phyloP scores from a whole-genome alignment of 2,797 vertebrate genomes.

The Orestias chungarensis region DNA sequence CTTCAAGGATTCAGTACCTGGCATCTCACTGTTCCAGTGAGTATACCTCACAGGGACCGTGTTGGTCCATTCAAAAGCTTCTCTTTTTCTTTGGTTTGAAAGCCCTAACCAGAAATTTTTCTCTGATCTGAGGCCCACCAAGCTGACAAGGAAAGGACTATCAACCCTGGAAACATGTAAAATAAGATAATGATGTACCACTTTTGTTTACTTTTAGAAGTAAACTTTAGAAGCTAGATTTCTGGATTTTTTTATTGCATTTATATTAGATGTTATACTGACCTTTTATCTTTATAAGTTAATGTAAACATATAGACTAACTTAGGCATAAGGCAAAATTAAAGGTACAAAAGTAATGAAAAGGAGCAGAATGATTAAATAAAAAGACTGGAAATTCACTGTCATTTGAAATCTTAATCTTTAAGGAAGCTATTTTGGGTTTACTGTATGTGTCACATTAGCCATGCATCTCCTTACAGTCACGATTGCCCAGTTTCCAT shows the following conservation, averaged over 20 bases:
- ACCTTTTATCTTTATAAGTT: too few species aligned
- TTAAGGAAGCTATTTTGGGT: background rate
- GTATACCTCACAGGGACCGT: slow-evolving; percentile 79
- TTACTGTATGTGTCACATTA: background rate
- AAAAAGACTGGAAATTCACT: background rate
- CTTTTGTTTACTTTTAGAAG: background rate
- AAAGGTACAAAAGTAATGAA: too few species aligned
- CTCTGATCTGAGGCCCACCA: slow-evolving; percentile 86
- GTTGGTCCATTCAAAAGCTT: slow-evolving; percentile 85
- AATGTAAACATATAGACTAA: background rate
- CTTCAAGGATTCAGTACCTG: slow-evolving; percentile 74
- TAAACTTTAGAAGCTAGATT: background rate
- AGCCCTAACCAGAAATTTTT: slow-evolving; percentile 91
- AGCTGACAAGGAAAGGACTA: slow-evolving; percentile 89
- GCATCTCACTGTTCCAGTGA: slow-evolving; percentile 90
- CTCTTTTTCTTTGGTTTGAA: slow-evolving; percentile 81
- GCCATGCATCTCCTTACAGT: slow-evolving; percentile 80
- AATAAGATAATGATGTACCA: background rate
- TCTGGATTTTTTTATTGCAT: background rate
- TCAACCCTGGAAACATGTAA: slow-evolving; percentile 80
- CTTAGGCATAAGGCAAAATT: background rate
- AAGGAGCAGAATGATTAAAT: too few species aligned
- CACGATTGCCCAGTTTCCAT: slow-evolving; percentile 88
- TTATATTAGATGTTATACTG: background rate
- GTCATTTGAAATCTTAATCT: too few species aligned